These are phyloP conservation scores for Lucifuga dentata DNA, from an alignment of 2,113 vertebrate genomes.

Conservation along the genomic window DNA sequence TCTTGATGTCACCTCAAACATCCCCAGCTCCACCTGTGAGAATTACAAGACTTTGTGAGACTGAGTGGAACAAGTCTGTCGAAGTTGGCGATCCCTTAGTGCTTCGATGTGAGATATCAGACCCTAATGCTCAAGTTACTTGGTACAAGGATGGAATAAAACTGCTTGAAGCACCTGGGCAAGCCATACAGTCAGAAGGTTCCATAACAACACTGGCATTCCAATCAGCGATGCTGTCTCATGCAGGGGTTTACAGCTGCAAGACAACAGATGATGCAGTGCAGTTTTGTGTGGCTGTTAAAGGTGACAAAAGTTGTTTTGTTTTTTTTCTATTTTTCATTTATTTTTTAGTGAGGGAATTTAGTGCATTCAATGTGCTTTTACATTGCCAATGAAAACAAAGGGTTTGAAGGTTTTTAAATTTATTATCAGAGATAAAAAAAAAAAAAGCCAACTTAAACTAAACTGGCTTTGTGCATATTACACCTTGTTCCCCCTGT, in stretches of 20 bases:
- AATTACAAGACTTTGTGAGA: constrained; percentile 69
- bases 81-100: constrained; percentile 70
- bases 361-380: no score
- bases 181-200: constrained; percentile 64
- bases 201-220: constrained; percentile 65
- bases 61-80: constrained; percentile 72
- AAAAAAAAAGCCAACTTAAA: no score
- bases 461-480: no score
- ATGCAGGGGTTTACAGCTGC: constrained; percentile 78
- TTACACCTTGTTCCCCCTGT: no score
- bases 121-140: constrained; percentile 65
- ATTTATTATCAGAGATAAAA: no score
- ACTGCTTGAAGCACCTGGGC: constrained; percentile 60
- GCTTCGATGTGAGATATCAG: constrained; percentile 72
- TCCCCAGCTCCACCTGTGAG: constrained; percentile 79
- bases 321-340: no score
- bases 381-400: no score
- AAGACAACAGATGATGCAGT: constrained; percentile 73
- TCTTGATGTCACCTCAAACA: constrained; percentile 79
- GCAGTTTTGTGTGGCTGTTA: constrained; percentile 81
- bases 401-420: no score
- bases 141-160: constrained; percentile 74
- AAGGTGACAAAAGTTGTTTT: constrained; percentile 78
- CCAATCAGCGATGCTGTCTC: constrained; percentile 58
- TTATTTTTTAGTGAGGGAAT: no score